Percentiles rank a stretch among this genome's conserved stretches.
These are phyloP conservation scores for Tiaroga cobitis DNA, from an alignment of 2,797 vertebrate genomes.

Conservation along the genomic window DNA sequence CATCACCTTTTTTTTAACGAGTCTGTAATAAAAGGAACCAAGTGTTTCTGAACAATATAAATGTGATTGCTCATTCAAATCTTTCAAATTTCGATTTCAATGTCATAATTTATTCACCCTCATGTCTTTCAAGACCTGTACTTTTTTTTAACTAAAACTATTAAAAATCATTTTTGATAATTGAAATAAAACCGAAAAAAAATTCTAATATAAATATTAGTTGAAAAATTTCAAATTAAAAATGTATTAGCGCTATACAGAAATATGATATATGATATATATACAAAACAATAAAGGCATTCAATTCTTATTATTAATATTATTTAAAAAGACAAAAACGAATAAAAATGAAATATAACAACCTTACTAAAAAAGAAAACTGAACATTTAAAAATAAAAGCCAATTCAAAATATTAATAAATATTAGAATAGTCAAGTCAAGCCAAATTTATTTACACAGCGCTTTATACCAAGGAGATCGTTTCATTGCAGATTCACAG, in stretches of 20 bases:
- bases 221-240: background rate
- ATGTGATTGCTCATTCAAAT: slow-evolving; percentile 14
- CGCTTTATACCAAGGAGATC: background rate
- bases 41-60: slow-evolving; percentile 22
- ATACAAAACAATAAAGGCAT: no score
- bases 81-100: background rate
- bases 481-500: background rate
- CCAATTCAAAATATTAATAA: background rate
- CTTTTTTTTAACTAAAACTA: background rate
- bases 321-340: background rate
- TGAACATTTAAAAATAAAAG: background rate
- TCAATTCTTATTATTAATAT: background rate
- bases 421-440: background rate
- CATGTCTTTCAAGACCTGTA: background rate
- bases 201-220: background rate
- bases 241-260: background rate
- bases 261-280: background rate
- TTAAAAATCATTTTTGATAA: background rate
- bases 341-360: background rate
- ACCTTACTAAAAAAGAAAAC: background rate
- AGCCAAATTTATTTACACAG: background rate
- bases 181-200: background rate
- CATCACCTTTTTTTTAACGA: background rate
- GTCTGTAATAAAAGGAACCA: slow-evolving; percentile 23
- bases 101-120: slow-evolving; percentile 5